Percentiles rank a stretch among this genome's conserved stretches.
Evolutionary conservation across 2,113 vertebrate genomes (phyloP).

Genomic region (Pelodiscus sinensis): DNA sequence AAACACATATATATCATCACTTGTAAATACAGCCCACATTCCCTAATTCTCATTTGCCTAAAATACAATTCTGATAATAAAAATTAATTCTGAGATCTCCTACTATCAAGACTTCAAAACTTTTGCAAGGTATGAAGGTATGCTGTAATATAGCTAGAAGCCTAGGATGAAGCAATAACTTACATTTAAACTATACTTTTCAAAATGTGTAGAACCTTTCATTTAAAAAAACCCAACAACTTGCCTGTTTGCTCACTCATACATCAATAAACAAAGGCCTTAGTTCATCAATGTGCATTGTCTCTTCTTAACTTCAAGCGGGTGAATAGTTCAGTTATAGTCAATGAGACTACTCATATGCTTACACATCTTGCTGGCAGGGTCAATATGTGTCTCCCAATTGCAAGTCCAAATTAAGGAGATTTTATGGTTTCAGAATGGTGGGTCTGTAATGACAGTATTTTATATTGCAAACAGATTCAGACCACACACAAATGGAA

Average conservation of each 20-base stretch:
- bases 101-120: neutral
- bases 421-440: rapidly evolving
- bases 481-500: neutral
- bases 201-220: neutral
- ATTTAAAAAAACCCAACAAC: neutral
- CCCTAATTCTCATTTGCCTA: neutral
- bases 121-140: neutral
- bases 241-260: neutral
- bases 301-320: neutral
- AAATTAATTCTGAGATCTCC: neutral
- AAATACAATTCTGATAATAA: neutral
- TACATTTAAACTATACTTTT: neutral
- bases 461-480: neutral
- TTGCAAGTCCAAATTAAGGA: constrained; percentile 18
- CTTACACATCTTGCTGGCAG: constrained; percentile 5
- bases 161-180: neutral
- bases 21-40: neutral
- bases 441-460: neutral
- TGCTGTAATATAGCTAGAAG: neutral
- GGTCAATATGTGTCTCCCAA: constrained; percentile 7
- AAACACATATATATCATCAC: neutral
- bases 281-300: neutral
- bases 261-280: neutral
- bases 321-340: neutral
- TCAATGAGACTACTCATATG: neutral